Conservation (phyloP, 2,113 vertebrate species). For the Mormyrus lacerda region DNA sequence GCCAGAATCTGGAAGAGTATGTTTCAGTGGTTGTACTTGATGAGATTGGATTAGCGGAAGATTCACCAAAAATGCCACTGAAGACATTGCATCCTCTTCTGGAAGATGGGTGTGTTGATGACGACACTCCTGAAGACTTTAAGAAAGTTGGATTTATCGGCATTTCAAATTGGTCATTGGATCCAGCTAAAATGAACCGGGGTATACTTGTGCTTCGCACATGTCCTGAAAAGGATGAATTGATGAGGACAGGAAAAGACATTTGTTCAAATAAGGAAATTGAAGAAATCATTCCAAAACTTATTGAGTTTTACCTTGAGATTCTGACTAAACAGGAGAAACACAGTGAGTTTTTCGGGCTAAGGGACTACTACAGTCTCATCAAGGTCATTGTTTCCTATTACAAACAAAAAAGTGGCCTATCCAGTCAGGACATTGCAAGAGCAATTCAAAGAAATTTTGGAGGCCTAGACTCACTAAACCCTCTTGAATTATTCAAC, state of each 20-base stretch:
- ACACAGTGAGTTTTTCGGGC: constrained; percentile 39
- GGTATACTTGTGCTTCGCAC: constrained; percentile 44
- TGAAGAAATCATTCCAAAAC: constrained; percentile 24
- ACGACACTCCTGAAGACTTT: constrained; percentile 33
- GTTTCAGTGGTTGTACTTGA: constrained; percentile 43
- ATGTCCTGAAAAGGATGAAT: constrained; percentile 33
- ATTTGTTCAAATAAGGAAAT: constrained; percentile 38
- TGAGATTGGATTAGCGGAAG: constrained; percentile 47
- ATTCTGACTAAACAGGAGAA: constrained; percentile 30
- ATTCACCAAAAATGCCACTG: constrained; percentile 47
- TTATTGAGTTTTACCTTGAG: constrained; percentile 37
- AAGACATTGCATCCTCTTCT: constrained; percentile 48
- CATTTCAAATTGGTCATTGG: constrained; percentile 52
- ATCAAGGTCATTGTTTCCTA: constrained; percentile 38
- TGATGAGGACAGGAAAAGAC: constrained; percentile 37
- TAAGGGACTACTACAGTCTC: constrained; percentile 45
- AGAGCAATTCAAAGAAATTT: constrained; percentile 43
- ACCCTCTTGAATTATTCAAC: constrained; percentile 24
- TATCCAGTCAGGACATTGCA: constrained; percentile 23
- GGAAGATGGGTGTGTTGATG: constrained; percentile 42
- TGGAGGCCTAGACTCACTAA: constrained; percentile 34
- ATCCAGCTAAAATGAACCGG: constrained; percentile 52
- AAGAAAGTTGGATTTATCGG: constrained; percentile 48
- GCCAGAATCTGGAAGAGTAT: constrained; percentile 39
- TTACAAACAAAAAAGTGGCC: not conserved